A percentile compares a stretch with the other conserved stretches of the same genome.
These are phyloP conservation scores for Harmothoe impar DNA, from an alignment of 2,888 invertebrate genomes.

Conservation along the genomic window DNA sequence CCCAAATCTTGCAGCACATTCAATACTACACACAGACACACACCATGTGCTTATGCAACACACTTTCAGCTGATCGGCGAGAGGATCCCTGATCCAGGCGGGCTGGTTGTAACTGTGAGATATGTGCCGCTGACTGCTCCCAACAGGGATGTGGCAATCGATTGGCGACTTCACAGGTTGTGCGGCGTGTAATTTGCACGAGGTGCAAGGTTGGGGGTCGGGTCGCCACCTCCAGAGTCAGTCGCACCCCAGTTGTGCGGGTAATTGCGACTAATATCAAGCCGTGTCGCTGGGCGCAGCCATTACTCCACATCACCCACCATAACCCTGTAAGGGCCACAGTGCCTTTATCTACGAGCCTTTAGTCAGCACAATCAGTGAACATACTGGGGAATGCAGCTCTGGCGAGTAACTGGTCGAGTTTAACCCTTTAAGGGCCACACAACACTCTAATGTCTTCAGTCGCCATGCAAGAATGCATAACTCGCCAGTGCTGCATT, in stretches of 20 bases:
- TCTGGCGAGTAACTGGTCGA: too few relatives aligned
- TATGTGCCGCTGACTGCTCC: constrained; percentile 2
- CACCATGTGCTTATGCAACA: too few relatives aligned
- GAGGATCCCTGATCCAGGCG: too few relatives aligned
- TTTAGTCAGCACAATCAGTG: too few relatives aligned
- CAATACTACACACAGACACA: too few relatives aligned
- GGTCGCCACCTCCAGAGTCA: constrained; percentile 51
- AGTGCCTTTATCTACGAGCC: too few relatives aligned
- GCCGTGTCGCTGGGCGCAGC: not conserved
- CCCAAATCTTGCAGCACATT: too few relatives aligned
- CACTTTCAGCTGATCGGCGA: too few relatives aligned
- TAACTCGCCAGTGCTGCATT: too few relatives aligned
- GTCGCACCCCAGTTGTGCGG: constrained; percentile 33
- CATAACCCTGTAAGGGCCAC: too few relatives aligned
- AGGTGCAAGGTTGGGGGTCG: constrained; percentile 45
- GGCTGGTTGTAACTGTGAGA: not conserved
- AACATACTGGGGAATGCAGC: too few relatives aligned
- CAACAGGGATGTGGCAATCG: constrained; percentile 42
- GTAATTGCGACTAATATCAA: constrained; percentile 49
- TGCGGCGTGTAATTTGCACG: constrained; percentile 36
- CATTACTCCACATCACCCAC: not conserved
- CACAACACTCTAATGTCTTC: not conserved
- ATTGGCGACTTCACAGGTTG: constrained; percentile 35
- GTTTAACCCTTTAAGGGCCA: not conserved
- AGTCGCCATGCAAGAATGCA: too few relatives aligned